Conservation (phyloP, 2,888 invertebrate species). For the Habroteleia sp. region DNA sequence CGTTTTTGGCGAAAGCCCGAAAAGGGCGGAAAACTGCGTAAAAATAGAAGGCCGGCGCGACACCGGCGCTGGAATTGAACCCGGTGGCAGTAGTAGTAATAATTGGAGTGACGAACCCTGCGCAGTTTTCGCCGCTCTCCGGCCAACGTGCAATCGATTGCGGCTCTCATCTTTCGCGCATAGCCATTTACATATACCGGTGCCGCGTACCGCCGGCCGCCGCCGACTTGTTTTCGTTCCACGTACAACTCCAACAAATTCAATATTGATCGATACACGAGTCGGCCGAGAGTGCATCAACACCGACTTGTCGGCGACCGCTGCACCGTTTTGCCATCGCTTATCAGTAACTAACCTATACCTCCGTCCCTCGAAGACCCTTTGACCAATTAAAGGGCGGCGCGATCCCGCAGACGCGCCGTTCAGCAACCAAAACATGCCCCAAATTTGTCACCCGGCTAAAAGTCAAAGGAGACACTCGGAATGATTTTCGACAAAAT, state of each 20-base stretch:
- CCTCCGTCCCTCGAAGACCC: too few relatives aligned
- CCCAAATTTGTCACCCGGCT: too few relatives aligned
- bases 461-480: too few relatives aligned
- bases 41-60: constrained; percentile 40
- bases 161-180: constrained; percentile 47
- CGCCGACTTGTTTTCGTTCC: constrained; percentile 27
- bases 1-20: not conserved
- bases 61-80: constrained; percentile 38
- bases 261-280: constrained; percentile 22
- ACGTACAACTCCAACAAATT: constrained; percentile 8
- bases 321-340: too few relatives aligned
- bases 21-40: constrained; percentile 11
- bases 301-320: too few relatives aligned
- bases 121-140: constrained; percentile 31
- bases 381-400: too few relatives aligned
- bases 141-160: constrained; percentile 41
- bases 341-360: too few relatives aligned
- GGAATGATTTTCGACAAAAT: too few relatives aligned
- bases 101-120: constrained; percentile 25
- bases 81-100: too few relatives aligned
- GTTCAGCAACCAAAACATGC: too few relatives aligned
- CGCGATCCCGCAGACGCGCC: too few relatives aligned
- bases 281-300: too few relatives aligned
- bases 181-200: constrained; percentile 36
- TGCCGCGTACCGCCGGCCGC: constrained; percentile 35